Evolutionary conservation across 2,797 vertebrate species (phyloP), one percentile per base, ranked within the genome.

Genomic region (Crenuchus spilurus): DNA sequence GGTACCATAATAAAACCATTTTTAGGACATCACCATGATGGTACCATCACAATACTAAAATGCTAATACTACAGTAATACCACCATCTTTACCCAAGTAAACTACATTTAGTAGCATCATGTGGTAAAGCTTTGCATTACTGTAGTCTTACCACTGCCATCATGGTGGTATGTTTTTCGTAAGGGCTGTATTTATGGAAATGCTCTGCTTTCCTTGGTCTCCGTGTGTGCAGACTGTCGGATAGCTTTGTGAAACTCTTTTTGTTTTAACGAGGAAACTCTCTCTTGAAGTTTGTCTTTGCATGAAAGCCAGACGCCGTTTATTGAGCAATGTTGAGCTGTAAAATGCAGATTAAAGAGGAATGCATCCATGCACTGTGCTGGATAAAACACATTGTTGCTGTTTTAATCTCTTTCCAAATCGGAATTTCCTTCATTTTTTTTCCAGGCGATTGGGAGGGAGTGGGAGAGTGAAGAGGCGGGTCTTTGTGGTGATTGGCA

Each of bases 401-500:
- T 51, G 42, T 73, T 70, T 79, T 62, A 10, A 35, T 61, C 71
- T 65, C 51, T n/a, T 54, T 82, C 77, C 66, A 67, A 75, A 80
- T 73, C 60, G 6, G 61, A 82, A 76, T 73, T 78, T 78, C 67
- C 41, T 41, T 67, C 68, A n/a, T n/a, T 16, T 69, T 44, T 51
- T 49, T 67, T 57, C 26, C 77, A 78, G 46, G 11, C 68, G 30
- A 72, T 22, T 39, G 41, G 22, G 41, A 26, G 64, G 62, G 20
- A 77, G 28, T 65, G 20, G 14, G 7, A 24, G 28, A 62, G 70
- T 39, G 51, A 49, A 52, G 76, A 54, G 79, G 70, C 74, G 77
- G 65, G 26, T 49, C 78, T 86, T 82, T 73, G 66, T 78, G 80
- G 76, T 51, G 68, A 57, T 78, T 58, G 24, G 78, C 80, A 61